Percentiles rank a stretch among this genome's conserved stretches.
phyloP scores from a whole-genome alignment of 2,113 vertebrate species.

The Morone saxatilis region DNA sequence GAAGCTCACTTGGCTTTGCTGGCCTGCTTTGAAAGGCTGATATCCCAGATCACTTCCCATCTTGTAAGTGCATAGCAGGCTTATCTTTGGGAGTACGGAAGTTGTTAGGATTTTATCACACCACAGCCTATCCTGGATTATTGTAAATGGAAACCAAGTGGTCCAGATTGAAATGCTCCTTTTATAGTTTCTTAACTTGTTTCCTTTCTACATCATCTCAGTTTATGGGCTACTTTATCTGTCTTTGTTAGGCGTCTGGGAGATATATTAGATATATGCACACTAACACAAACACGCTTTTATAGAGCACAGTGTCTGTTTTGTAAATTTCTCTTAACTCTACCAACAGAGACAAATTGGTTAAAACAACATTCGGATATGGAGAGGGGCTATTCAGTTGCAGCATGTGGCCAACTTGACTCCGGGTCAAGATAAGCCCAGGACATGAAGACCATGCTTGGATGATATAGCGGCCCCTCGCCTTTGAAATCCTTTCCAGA shows the following conservation, averaged over 20 bases:
- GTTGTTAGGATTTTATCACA: slow-evolving; percentile 82
- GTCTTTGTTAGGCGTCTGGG: background rate
- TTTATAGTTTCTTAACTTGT: slow-evolving; percentile 62
- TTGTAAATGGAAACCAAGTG: slow-evolving; percentile 77
- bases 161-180: slow-evolving; percentile 62
- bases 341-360: slow-evolving; percentile 45
- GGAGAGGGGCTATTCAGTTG: slow-evolving; percentile 70
- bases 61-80: slow-evolving; percentile 78
- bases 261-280: background rate
- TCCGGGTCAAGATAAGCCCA: slow-evolving; percentile 79
- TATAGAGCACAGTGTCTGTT: background rate
- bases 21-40: slow-evolving; percentile 82
- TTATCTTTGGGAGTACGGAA: slow-evolving; percentile 82
- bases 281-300: slow-evolving; percentile 6
- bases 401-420: slow-evolving; percentile 74
- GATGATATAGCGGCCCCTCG: slow-evolving; percentile 77
- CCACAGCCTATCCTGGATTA: slow-evolving; percentile 75
- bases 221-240: slow-evolving; percentile 41
- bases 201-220: slow-evolving; percentile 29
- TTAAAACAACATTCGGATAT: slow-evolving; percentile 59
- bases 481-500: slow-evolving; percentile 83
- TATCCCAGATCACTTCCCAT: slow-evolving; percentile 82
- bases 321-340: slow-evolving; percentile 20
- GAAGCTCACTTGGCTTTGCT: slow-evolving; percentile 72
- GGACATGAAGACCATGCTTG: slow-evolving; percentile 72